phyloP scores from a whole-genome alignment of 2,797 vertebrate species.

The Myotis myotis region DNA sequence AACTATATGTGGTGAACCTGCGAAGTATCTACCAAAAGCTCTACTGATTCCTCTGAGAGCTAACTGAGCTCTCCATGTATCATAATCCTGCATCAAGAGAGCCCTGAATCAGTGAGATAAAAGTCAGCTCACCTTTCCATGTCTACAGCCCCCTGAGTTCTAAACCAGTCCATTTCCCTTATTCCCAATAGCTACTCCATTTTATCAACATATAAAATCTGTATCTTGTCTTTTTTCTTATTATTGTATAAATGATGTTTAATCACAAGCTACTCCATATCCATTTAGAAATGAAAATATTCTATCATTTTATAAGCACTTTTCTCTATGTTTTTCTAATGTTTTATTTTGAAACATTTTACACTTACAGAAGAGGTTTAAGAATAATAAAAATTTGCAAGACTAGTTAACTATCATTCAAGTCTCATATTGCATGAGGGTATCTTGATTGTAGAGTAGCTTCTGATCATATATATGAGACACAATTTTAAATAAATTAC shows the following conservation, averaged over 20 bases:
- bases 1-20: rapidly evolving
- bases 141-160: background rate
- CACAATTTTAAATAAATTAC: background rate
- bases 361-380: background rate
- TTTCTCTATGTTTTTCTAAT: background rate
- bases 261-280: background rate
- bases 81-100: rapidly evolving
- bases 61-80: no score
- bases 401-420: background rate
- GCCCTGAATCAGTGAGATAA: background rate
- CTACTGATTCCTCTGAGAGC: background rate
- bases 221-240: background rate
- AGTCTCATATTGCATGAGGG: background rate
- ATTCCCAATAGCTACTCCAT: background rate
- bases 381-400: background rate
- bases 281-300: background rate
- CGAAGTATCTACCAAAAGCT: background rate
- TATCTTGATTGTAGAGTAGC: background rate
- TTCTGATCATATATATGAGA: background rate
- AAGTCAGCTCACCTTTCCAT: background rate
- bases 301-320: background rate
- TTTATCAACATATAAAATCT: background rate
- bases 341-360: background rate
- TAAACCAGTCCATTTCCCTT: background rate
- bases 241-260: background rate